Evolutionary conservation across 1,140 invertebrate genomes (phyloP).

Genomic region (Cyrtorhinus lividipennis): DNA sequence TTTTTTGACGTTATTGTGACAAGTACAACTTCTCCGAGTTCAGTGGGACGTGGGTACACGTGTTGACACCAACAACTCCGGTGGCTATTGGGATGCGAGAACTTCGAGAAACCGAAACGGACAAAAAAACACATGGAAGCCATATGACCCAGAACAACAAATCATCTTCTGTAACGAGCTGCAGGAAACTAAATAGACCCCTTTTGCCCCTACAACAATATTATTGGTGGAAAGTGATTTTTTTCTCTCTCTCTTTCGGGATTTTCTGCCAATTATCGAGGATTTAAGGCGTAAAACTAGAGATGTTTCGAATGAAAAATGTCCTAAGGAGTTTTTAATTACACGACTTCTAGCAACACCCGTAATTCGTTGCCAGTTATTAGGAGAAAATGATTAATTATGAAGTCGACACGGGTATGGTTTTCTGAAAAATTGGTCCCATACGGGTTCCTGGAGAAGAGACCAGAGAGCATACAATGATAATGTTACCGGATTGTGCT

Average conservation of each 20-base stretch:
- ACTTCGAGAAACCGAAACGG: neutral
- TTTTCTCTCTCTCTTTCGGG: too few relatives aligned
- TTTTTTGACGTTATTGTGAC: neutral
- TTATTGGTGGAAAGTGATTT: neutral
- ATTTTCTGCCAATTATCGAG: neutral
- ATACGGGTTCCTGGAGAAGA: neutral
- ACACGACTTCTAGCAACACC: neutral
- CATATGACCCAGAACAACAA: neutral
- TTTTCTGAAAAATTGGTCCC: neutral
- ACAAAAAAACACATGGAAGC: neutral
- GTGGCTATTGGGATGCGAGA: too few relatives aligned
- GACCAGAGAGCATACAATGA: too few relatives aligned
- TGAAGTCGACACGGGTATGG: too few relatives aligned
- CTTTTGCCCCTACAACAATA: neutral
- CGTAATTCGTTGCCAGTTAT: neutral
- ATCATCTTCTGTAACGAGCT: neutral
- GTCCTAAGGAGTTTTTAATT: neutral
- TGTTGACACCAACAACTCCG: neutral
- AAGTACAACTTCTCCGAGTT: neutral
- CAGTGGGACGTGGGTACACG: neutral
- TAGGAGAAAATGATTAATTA: neutral
- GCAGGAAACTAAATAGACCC: neutral
- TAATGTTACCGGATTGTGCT: too few relatives aligned
- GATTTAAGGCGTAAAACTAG: neutral
- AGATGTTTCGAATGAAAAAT: neutral